Evolutionary conservation across 2,888 invertebrate genomes (phyloP).

Genomic region (Nomada hirtipes): DNA sequence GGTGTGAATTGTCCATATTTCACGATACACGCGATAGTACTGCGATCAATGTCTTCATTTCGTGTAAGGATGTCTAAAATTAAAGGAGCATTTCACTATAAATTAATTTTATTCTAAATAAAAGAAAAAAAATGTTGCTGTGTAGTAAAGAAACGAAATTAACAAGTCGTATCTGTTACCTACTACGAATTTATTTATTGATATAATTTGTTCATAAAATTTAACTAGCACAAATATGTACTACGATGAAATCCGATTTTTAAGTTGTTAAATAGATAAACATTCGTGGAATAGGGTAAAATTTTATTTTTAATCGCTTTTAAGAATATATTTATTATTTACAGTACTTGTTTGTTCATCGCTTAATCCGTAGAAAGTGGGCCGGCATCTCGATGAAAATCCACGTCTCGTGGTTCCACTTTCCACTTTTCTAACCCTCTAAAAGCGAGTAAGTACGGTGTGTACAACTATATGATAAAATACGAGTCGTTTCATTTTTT

Average conservation of each 20-base stretch:
- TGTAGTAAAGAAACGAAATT: no score
- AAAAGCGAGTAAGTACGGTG: conserved; percentile 42
- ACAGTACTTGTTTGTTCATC: conserved; percentile 10
- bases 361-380: conserved; percentile 26
- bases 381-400: conserved; percentile 43
- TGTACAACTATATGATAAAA: conserved; percentile 50
- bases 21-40: no score
- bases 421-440: conserved; percentile 55
- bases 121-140: no score
- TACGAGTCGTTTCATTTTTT: conserved; percentile 56
- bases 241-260: background rate
- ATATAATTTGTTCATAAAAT: no score
- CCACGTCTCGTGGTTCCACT: conserved; percentile 35
- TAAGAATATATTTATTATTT: background rate
- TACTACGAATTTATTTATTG: no score
- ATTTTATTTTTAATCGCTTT: no score
- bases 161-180: no score
- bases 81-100: background rate
- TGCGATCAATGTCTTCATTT: background rate
- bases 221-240: no score
- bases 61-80: background rate
- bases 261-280: background rate
- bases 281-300: background rate
- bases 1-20: background rate
- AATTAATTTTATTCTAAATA: background rate